These are phyloP conservation scores for Pipistrellus nathusii DNA, from an alignment of 2,797 vertebrate species.

Conservation along the genomic window DNA sequence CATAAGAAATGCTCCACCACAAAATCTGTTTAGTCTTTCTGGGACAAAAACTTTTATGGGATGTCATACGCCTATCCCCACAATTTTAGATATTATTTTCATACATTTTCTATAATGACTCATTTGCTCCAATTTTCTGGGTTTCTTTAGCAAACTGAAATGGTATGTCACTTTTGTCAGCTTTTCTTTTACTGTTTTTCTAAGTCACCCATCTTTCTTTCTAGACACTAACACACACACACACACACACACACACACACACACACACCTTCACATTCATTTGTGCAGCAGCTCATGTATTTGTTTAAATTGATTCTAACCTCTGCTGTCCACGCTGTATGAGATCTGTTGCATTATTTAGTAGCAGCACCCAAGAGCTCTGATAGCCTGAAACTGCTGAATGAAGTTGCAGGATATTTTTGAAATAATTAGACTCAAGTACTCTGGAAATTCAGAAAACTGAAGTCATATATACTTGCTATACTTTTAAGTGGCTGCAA, in stretches of 20 bases:
- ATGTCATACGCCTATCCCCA: background rate
- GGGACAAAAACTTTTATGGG: background rate
- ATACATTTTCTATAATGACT: background rate
- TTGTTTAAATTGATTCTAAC: conserved; percentile 10
- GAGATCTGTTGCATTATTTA: background rate
- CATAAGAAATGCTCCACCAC: background rate
- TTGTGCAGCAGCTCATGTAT: conserved; percentile 38
- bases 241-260: background rate
- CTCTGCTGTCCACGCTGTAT: background rate
- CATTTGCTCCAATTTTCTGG: conserved; percentile 7
- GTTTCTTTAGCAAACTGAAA: conserved; percentile 43
- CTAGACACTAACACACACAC: background rate
- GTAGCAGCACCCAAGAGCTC: conserved; percentile 28
- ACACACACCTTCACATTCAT: background rate
- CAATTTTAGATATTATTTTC: background rate
- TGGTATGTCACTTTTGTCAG: background rate
- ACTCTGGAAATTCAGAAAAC: conserved; percentile 45
- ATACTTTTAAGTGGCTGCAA: background rate
- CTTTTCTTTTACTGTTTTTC: background rate
- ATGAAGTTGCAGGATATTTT: conserved; percentile 8
- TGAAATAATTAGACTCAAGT: conserved; percentile 53
- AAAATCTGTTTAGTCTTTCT: background rate
- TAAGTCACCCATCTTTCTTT: background rate
- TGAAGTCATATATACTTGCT: background rate
- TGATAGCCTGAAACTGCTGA: background rate